Conservation (phyloP, 2,797 vertebrate species). For the Leptodactylus fallax region DNA sequence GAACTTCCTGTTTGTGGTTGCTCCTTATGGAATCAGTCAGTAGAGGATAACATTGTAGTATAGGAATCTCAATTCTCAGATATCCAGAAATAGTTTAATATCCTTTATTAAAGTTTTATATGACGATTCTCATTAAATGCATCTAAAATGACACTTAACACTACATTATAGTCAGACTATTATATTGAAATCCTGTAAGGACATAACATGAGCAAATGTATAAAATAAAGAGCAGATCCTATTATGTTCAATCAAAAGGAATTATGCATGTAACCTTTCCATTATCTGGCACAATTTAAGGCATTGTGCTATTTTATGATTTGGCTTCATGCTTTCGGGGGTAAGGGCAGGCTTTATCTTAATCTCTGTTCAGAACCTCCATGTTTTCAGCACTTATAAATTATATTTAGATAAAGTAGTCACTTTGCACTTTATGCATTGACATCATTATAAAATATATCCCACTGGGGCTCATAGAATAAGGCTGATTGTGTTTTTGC, state of each 20-base stretch:
- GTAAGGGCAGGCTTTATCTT: conserved; percentile 9
- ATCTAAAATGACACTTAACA: conserved; percentile 12
- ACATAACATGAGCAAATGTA: neutral
- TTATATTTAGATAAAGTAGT: conserved; percentile 3
- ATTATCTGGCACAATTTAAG: conserved; percentile 13
- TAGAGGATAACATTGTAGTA: neutral
- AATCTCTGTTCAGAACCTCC: neutral
- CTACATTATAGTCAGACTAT: neutral
- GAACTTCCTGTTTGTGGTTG: conserved; percentile 36
- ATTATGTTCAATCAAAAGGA: conserved; percentile 23
- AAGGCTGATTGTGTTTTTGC: neutral
- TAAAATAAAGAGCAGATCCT: conserved; percentile 5
- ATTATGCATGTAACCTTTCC: conserved; percentile 22
- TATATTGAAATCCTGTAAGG: neutral
- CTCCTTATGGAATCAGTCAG: conserved; percentile 50
- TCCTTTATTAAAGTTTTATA: neutral
- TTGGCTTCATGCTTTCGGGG: conserved; percentile 6
- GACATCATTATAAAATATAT: conserved; percentile 28
- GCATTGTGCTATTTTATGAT: conserved; percentile 4
- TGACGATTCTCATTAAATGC: neutral
- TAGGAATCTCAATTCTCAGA: conserved; percentile 20
- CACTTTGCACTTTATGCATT: neutral
- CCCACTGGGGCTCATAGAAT: conserved; percentile 1
- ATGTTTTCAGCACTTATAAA: conserved; percentile 23
- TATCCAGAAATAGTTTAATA: neutral